Base-by-base conservation (phyloP, 2,888 invertebrate species). In the Cremastobaeus sp. region DNA sequence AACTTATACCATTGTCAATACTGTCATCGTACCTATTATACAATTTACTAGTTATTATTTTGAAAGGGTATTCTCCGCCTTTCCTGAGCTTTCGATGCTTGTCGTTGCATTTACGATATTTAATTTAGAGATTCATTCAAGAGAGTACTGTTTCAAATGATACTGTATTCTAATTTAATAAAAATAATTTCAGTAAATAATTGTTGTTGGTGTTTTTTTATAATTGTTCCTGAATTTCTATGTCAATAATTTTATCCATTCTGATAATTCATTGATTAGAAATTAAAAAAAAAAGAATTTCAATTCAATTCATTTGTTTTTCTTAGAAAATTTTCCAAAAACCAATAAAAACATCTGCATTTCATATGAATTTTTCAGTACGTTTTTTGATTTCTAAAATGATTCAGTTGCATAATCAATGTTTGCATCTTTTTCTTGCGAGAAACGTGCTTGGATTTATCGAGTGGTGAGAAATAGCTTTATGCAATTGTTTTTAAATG, bases 1-100 rank as follows among this genome's bases (percentile, higher is more conserved):
- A 66, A 66, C 55, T 73, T 62, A 65, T 73, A 45, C 12, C 68
- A 69, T 74, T 70, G 34, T 41, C 35, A 52, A 69, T 69, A 57
- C 43, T 43, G 9, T 14, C 66, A 72, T 59, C 59, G 14, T 41
- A 52, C 54, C 18, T 59, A 54, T 60, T 32, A 55, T 43, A 32
- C 59, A 47, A 41, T 50, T 52, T 60, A 9, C 6, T 4, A 4
- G 47, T 60, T 47, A 62, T 70, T 35, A 21, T 1, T 62, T 69
- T 55, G 62, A 55, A 55, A 55, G 11, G 43, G 14, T 50, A 55
- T 37, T 68, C 37, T 68, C 59, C 6, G 9, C 18, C 5, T 25
- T 59, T 35, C 18, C 32, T 35, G 11, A 12, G 34, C 11, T 50
- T 37, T 17, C 14, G n/a, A 43, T 50, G 48, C 43, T 47, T 47